Conservation (phyloP, 2,888 invertebrate genomes). For the Morpho achilles region DNA sequence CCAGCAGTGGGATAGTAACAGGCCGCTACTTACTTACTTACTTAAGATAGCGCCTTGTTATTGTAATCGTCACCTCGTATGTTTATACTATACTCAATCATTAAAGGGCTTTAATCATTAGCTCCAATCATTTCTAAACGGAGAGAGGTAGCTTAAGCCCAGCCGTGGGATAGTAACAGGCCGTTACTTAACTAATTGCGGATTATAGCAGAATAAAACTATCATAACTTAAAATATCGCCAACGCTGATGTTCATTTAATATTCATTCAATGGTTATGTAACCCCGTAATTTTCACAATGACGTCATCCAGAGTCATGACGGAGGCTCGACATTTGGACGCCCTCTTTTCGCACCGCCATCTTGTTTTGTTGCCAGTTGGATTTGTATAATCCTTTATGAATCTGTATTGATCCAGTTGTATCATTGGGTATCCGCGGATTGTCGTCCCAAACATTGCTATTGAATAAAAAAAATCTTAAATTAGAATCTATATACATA, state of each 20-base stretch:
- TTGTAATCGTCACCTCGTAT: too few species aligned
- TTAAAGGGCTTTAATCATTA: too few species aligned
- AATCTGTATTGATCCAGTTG: conserved; percentile 23
- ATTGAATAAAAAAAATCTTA: conserved; percentile 1
- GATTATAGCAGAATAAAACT: too few species aligned
- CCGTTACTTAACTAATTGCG: too few species aligned
- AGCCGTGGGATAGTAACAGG: too few species aligned
- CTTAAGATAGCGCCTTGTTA: too few species aligned
- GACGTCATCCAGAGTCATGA: conserved; percentile 32
- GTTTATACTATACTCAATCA: too few species aligned
- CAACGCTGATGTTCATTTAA: not conserved
- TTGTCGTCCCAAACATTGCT: conserved; percentile 11
- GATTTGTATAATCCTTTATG: conserved; percentile 27
- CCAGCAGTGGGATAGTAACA: too few species aligned
- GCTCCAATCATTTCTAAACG: too few species aligned
- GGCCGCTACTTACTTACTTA: too few species aligned
- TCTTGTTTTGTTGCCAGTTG: conserved; percentile 30
- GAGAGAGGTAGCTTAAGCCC: too few species aligned
- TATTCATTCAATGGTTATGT: conserved; percentile 27
- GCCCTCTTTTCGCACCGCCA: conserved; percentile 41
- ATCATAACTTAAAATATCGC: not conserved
- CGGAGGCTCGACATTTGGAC: conserved; percentile 32
- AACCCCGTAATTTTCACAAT: conserved; percentile 26
- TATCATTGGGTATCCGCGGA: conserved; percentile 22
- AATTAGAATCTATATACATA: not conserved